phyloP scores from a whole-genome alignment of 2,888 invertebrate genomes.

The Ceratothoa steindachneri region DNA sequence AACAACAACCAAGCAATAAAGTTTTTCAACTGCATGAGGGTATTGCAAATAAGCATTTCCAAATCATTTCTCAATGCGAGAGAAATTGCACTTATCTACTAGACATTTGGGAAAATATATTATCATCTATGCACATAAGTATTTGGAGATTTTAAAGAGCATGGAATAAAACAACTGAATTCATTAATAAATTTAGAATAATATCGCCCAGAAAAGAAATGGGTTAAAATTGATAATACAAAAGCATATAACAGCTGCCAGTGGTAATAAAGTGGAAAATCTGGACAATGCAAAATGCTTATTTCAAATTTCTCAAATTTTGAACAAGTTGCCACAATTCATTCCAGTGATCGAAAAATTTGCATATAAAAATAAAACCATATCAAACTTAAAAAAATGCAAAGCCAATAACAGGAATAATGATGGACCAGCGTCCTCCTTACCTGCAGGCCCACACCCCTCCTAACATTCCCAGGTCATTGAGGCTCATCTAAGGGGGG shows the following conservation, averaged over 20 bases:
- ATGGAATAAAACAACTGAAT: no score
- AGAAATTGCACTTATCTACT: not conserved
- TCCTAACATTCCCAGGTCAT: not conserved
- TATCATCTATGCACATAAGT: not conserved
- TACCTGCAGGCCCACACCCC: conserved; percentile 6
- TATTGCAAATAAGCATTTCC: not conserved
- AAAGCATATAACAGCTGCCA: no score
- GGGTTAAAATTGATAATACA: no score
- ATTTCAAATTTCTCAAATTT: not conserved
- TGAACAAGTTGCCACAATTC: not conserved
- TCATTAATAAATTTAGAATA: no score
- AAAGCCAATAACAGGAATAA: not conserved
- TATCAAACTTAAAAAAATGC: not conserved
- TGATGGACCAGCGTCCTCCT: not conserved
- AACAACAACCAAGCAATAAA: not conserved
- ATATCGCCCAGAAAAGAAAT: no score
- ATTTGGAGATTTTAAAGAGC: no score
- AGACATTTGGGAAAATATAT: not conserved
- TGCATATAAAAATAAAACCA: not conserved
- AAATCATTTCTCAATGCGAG: not conserved
- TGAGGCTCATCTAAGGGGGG: not conserved
- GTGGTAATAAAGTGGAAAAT: no score
- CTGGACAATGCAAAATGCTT: no score
- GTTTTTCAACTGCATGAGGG: not conserved
- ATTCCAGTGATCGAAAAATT: not conserved